Evolutionary conservation across 1,140 invertebrate species (phyloP).

Genomic region (Conopomorpha cramerella): DNA sequence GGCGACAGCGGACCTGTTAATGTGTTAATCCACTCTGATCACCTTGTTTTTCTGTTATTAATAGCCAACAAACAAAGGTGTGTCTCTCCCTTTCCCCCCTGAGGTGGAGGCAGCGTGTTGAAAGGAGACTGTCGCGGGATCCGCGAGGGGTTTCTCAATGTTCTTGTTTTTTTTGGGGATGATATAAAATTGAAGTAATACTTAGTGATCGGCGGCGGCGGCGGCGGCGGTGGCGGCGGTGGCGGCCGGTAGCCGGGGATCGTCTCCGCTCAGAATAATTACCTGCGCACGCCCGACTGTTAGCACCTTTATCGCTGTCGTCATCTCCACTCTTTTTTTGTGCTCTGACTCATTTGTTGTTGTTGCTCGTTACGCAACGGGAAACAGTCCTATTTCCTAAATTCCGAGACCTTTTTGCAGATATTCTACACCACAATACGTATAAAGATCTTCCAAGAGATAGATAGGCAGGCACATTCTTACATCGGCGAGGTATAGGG

Average conservation of each 20-base stretch:
- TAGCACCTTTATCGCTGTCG: neutral
- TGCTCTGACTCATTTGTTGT: conserved; percentile 8
- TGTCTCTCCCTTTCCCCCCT: conserved; percentile 13
- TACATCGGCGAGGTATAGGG: too few species aligned
- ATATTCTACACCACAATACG: too few species aligned
- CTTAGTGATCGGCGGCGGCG: conserved; percentile 10
- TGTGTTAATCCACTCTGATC: conserved; percentile 51
- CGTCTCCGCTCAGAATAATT: neutral
- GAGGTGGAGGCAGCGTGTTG: conserved; percentile 6
- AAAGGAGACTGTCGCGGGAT: conserved; percentile 1
- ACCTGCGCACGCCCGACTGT: neutral
- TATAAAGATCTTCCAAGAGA: too few species aligned
- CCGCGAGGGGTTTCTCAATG: conserved; percentile 5
- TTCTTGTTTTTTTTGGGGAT: neutral
- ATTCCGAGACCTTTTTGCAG: too few species aligned
- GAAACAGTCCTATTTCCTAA: neutral
- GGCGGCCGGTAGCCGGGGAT: neutral
- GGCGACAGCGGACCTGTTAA: conserved; percentile 37
- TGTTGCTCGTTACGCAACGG: conserved; percentile 8
- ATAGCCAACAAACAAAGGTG: conserved; percentile 32
- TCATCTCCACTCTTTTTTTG: neutral
- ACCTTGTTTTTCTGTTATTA: conserved; percentile 41
- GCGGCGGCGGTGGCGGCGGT: conserved; percentile 2
- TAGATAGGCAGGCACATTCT: too few species aligned
- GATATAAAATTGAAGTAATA: conserved; percentile 17